These are phyloP conservation scores for Anoura caudifer DNA, from an alignment of 2,113 vertebrate genomes.

Conservation along the genomic window DNA sequence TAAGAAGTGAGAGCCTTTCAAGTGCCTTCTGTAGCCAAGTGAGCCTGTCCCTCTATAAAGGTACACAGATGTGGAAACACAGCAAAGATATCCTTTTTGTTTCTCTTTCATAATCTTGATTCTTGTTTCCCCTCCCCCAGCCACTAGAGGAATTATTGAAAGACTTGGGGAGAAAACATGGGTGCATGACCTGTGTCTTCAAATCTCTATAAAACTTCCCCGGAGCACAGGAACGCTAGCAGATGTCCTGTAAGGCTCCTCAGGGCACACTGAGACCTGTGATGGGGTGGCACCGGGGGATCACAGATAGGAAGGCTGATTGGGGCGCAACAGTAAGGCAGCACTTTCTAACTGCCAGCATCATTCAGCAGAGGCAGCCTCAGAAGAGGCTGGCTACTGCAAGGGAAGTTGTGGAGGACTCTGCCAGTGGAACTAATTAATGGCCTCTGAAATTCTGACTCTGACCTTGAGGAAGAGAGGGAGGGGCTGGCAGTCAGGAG, in stretches of 20 bases:
- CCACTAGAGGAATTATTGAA: background rate
- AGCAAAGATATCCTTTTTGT: background rate
- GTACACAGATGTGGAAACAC: background rate
- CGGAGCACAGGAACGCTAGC: background rate
- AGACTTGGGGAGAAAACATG: background rate
- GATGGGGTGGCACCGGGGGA: background rate
- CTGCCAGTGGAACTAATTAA: background rate
- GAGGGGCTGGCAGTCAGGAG: background rate
- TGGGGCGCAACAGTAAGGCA: background rate
- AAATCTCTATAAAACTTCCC: background rate
- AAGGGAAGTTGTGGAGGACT: background rate
- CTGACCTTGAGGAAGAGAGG: background rate
- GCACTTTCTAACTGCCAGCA: background rate
- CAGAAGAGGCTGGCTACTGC: background rate
- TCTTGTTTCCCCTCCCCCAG: background rate
- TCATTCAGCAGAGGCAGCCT: background rate
- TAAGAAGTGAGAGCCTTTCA: background rate
- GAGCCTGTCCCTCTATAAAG: background rate
- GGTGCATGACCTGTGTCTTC: background rate
- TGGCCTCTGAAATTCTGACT: background rate
- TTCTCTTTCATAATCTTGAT: background rate
- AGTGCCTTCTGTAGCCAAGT: background rate
- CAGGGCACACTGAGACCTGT: background rate
- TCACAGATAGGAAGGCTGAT: background rate
- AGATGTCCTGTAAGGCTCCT: background rate